phyloP scores from a whole-genome alignment of 2,888 invertebrate species.

The Labia minor region DNA sequence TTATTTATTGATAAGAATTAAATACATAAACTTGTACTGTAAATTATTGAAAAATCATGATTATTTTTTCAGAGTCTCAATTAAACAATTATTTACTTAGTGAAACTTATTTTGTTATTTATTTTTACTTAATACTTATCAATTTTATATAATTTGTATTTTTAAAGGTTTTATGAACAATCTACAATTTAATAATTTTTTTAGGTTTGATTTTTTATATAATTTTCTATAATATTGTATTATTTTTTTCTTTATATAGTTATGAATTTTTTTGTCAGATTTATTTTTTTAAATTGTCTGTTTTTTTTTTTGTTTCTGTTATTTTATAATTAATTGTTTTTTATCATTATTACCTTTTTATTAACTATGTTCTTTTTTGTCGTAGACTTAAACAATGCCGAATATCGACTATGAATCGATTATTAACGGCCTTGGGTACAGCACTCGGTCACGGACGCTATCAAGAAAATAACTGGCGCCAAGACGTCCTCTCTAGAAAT shows the following conservation, averaged over 20 bases:
- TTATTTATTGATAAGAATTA: no score
- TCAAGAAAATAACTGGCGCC: slow-evolving; percentile 21
- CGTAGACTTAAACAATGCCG: slow-evolving; percentile 83
- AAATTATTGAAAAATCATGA: no score
- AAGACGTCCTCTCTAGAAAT: slow-evolving; percentile 18
- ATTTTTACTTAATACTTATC: no score
- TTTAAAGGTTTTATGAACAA: no score
- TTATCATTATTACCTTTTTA: no score
- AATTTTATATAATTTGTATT: no score
- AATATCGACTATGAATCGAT: slow-evolving; percentile 82
- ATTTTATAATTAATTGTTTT: no score
- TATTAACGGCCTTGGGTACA: slow-evolving; percentile 29
- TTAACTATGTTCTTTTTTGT: slow-evolving; percentile 27
- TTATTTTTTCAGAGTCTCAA: no score
- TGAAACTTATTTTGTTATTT: no score
- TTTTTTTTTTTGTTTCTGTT: no score
- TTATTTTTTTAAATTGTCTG: not conserved
- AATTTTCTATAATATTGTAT: not conserved
- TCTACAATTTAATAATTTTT: not conserved
- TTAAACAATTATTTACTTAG: no score
- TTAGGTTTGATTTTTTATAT: not conserved
- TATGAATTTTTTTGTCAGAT: not conserved
- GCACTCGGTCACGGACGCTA: slow-evolving; percentile 22
- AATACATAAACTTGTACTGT: no score
- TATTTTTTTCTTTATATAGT: not conserved